A percentile compares a stretch with the other conserved stretches of the same genome.
These are phyloP conservation scores for Drosophila anomalipes DNA, from an alignment of 2,888 invertebrate species.

Conservation along the genomic window DNA sequence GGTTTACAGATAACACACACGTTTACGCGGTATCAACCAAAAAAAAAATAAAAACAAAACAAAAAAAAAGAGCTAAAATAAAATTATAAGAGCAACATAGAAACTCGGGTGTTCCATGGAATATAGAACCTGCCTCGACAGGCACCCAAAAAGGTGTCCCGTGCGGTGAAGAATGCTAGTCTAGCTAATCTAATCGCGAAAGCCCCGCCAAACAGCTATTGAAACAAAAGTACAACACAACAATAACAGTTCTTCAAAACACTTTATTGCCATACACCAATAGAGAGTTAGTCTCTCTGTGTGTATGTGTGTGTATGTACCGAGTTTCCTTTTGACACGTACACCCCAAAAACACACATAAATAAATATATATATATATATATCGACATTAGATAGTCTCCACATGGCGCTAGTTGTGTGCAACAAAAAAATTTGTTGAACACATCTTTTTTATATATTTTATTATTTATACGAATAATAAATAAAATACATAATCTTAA, in stretches of 20 bases:
- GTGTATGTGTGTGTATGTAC: constrained; percentile 13
- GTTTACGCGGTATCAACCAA: constrained; percentile 40
- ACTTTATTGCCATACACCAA: constrained; percentile 79
- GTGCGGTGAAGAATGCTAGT: constrained; percentile 13
- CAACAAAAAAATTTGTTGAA: constrained; percentile 7
- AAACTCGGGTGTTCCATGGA: constrained; percentile 16
- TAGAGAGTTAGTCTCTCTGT: constrained; percentile 11
- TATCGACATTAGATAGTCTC: neutral
- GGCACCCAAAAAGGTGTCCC: constrained; percentile 54
- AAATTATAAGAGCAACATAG: constrained; percentile 57
- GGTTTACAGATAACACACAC: constrained; percentile 58
- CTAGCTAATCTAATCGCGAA: constrained; percentile 74
- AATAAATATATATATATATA: too few relatives aligned
- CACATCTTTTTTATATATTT: constrained; percentile 44
- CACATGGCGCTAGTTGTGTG: constrained; percentile 23
- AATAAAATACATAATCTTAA: constrained; percentile 72
- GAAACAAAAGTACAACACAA: constrained; percentile 66
- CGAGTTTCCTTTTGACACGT: constrained; percentile 36
- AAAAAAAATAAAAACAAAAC: constrained; percentile 28
- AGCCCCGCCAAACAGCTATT: constrained; percentile 62
- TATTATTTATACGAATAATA: constrained; percentile 69
- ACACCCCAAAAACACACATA: constrained; percentile 21
- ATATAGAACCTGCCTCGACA: constrained; percentile 23
- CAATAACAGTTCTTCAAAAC: constrained; percentile 50
- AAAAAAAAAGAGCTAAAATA: neutral